A percentile compares a stretch with the other conserved stretches of the same genome.
Conservation (phyloP, 2,113 vertebrate genomes). For the Amphiprion ocellaris region DNA sequence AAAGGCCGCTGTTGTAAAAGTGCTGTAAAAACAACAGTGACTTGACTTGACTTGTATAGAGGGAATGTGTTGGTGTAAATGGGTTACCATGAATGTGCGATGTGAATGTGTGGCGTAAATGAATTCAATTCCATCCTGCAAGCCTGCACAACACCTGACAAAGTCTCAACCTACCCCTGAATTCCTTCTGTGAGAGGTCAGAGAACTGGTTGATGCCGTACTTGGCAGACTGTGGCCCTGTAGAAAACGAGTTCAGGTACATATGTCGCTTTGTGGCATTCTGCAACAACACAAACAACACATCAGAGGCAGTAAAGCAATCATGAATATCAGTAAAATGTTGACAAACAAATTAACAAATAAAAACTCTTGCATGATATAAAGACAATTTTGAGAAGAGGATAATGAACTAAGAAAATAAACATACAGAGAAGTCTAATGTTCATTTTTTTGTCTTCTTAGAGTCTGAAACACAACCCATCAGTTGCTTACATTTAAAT, state of each 20-base stretch:
- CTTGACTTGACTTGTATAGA: not conserved
- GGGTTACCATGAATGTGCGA: no score
- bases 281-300: constrained; percentile 75
- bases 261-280: constrained; percentile 84
- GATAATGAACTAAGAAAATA: no score
- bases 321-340: not conserved
- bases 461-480: no score
- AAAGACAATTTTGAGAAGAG: not conserved
- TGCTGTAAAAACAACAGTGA: no score
- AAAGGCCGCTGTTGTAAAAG: not conserved
- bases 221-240: constrained; percentile 73
- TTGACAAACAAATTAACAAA: not conserved
- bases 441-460: no score
- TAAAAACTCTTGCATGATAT: not conserved
- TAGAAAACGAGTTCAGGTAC: constrained; percentile 84
- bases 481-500: no score
- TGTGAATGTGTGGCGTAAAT: no score
- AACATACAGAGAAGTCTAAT: no score
- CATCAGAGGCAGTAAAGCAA: not conserved
- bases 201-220: constrained; percentile 95
- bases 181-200: constrained; percentile 88
- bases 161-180: constrained; percentile 85
- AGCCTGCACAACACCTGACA: not conserved
- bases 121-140: not conserved
- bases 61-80: not conserved